Evolutionary conservation across 2,888 invertebrate genomes (phyloP).

Genomic region (Caenorhabditis afra): DNA sequence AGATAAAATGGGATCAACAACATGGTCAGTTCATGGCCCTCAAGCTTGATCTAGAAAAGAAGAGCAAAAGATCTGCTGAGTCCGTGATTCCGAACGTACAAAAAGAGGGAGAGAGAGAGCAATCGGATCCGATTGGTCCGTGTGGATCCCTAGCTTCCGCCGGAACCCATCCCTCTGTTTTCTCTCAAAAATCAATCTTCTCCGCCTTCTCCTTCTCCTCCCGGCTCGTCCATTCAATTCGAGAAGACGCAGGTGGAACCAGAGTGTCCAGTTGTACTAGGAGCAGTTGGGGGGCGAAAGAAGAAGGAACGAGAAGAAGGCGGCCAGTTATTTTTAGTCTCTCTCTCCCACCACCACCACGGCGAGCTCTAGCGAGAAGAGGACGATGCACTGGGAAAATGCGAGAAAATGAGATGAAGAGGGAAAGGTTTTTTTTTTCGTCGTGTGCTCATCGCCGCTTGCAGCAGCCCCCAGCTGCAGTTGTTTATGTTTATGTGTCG

Average conservation of each 20-base stretch:
- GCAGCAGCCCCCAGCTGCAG: no score
- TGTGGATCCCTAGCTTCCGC: neutral
- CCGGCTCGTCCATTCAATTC: no score
- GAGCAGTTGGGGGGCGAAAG: conserved; percentile 6
- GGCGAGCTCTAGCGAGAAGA: no score
- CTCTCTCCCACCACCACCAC: no score
- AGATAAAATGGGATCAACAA: no score
- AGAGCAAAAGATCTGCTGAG: no score
- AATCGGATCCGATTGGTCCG: no score
- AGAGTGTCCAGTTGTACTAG: conserved; percentile 57
- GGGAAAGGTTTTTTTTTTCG: neutral
- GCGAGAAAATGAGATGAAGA: neutral
- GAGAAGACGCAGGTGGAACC: conserved; percentile 29
- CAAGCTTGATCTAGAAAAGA: no score
- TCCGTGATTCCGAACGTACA: neutral
- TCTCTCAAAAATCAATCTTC: conserved; percentile 1
- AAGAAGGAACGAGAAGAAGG: neutral
- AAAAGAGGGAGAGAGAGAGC: conserved; percentile 6
- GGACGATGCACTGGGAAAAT: conserved; percentile 16
- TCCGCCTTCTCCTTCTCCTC: neutral
- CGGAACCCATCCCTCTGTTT: no score
- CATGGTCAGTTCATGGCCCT: no score
- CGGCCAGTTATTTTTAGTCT: conserved; percentile 43
- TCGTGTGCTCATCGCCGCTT: no score
- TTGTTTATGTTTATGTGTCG: no score